A percentile compares a stretch with the other conserved stretches of the same genome.
phyloP scores from a whole-genome alignment of 2,888 invertebrate genomes.

The Invenusta paracnida region DNA sequence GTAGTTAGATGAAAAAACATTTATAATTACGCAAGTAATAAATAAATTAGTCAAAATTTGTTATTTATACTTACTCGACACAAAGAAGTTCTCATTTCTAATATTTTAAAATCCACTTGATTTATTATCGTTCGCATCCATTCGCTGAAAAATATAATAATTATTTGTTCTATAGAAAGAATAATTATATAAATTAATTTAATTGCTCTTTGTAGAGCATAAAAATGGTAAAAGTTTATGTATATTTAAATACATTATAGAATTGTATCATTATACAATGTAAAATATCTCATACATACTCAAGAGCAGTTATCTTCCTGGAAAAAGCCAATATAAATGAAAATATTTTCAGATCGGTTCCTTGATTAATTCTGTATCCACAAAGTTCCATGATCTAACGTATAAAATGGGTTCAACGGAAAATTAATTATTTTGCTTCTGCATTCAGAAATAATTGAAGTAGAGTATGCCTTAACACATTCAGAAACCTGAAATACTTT shows the following conservation, averaged over 20 bases:
- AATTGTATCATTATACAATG: background rate
- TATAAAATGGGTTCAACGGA: too few relatives aligned
- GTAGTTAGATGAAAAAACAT: background rate
- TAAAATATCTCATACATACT: background rate
- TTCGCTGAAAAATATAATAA: slow-evolving; percentile 49
- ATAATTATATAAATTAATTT: background rate
- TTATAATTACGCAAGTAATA: background rate
- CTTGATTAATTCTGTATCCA: slow-evolving; percentile 1
- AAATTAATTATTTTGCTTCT: too few relatives aligned
- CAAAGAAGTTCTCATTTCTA: slow-evolving; percentile 55
- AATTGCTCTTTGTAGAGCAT: background rate
- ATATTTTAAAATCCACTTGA: slow-evolving; percentile 51
- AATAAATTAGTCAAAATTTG: background rate
- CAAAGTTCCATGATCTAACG: background rate
- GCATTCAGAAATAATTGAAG: too few relatives aligned
- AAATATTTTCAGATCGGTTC: background rate
- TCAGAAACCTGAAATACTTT: too few relatives aligned
- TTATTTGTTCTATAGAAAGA: background rate
- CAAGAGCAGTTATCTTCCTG: background rate
- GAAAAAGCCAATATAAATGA: background rate
- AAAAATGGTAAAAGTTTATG: too few relatives aligned
- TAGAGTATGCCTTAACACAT: too few relatives aligned
- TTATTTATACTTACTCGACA: slow-evolving; percentile 56
- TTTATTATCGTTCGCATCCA: slow-evolving; percentile 56
- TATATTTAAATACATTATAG: too few relatives aligned